phyloP scores from a whole-genome alignment of 2,113 vertebrate species.

The Zapus hudsonius region DNA sequence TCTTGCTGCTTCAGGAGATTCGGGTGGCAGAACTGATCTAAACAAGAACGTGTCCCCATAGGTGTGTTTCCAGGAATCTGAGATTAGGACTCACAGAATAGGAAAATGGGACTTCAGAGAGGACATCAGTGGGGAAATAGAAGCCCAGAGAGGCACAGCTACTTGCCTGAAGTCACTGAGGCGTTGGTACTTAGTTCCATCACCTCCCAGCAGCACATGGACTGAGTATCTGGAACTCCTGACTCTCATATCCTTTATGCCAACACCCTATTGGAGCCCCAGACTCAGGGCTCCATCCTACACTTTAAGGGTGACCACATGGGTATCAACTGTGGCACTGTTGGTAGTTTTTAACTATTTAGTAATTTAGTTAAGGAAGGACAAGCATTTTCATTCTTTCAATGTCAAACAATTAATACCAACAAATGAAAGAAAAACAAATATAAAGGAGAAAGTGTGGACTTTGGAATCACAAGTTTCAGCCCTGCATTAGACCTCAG shows the following conservation, averaged over 20 bases:
- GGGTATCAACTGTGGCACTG: background rate
- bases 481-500: background rate
- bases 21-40: slow-evolving; percentile 30
- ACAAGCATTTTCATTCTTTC: background rate
- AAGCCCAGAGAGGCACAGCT: slow-evolving; percentile 1
- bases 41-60: slow-evolving; percentile 49
- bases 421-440: slow-evolving; percentile 31
- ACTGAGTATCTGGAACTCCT: background rate
- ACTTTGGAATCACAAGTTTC: background rate
- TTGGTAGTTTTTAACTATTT: too few relatives aligned
- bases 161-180: background rate
- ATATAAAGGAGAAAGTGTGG: background rate
- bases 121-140: background rate
- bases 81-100: background rate
- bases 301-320: background rate
- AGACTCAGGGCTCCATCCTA: background rate
- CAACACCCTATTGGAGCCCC: background rate
- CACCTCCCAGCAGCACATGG: background rate
- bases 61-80: slow-evolving; percentile 46
- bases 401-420: background rate
- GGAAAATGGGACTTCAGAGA: slow-evolving; percentile 44
- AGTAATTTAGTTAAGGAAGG: background rate
- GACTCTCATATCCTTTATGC: background rate
- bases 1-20: slow-evolving; percentile 73
- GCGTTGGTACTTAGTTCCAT: background rate